Conservation (phyloP, 2,113 vertebrate genomes). For the Epinephelus lanceolatus region DNA sequence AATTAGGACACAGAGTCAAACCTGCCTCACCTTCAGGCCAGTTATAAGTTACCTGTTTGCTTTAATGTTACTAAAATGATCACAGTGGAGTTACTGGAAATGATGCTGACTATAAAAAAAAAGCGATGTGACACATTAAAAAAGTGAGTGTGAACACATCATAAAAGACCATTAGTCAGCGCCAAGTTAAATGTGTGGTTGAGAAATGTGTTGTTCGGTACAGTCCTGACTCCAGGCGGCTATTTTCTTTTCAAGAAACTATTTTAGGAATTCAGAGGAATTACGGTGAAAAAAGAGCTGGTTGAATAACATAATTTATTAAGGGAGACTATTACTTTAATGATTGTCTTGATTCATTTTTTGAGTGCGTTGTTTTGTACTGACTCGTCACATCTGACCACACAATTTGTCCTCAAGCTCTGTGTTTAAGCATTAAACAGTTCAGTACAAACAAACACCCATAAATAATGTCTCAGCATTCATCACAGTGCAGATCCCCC, state of each 20-base stretch:
- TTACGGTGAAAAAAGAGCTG: neutral
- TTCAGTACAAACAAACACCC: conserved; percentile 22
- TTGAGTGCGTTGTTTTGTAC: neutral
- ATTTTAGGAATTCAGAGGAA: conserved; percentile 49
- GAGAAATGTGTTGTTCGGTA: conserved; percentile 45
- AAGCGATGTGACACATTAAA: conserved; percentile 16
- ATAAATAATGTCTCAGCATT: conserved; percentile 24
- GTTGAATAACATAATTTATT: neutral
- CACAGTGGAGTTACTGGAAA: conserved; percentile 31
- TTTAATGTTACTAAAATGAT: conserved; percentile 12
- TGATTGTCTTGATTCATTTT: neutral
- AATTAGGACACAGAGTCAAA: conserved; percentile 23
- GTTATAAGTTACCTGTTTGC: conserved; percentile 16
- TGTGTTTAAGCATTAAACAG: neutral
- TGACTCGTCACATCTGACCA: neutral
- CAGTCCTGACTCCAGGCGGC: conserved; percentile 8
- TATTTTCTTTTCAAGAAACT: conserved; percentile 33
- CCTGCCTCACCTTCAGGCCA: neutral
- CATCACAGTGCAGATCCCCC: neutral
- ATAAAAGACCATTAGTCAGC: conserved; percentile 45
- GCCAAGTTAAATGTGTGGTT: conserved; percentile 27
- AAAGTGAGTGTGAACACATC: conserved; percentile 49
- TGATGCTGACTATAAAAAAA: conserved; percentile 13
- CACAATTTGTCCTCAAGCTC: conserved; percentile 5
- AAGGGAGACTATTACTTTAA: neutral